Evolutionary conservation across 2,888 invertebrate species (phyloP), one percentile per base, ranked within the genome.

Genomic region (Hemistola chrysoprasaria): DNA sequence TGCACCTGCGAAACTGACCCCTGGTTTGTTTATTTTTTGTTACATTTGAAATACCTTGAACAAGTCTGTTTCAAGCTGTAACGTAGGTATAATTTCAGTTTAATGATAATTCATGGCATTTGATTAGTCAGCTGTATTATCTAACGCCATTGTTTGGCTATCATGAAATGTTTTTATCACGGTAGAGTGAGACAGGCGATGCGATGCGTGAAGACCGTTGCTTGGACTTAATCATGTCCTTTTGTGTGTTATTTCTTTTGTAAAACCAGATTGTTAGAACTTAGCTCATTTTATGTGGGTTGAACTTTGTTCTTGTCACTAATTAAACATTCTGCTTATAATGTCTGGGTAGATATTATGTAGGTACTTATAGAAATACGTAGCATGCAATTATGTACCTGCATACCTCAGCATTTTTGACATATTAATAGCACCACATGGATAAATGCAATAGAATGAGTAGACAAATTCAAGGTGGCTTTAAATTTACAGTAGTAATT

Each of bases 1-100:
- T 73, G 91, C 91, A 75, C 76, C 85, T 76, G 83, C 77, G 51
- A 97, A 96, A 91, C 90, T 97, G 83, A 96, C 97, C 71, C 95
- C 96, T 91, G 97, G 97, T 96, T 92, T 91, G 91, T 90, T 83
- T 81, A 80, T 81, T 72, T 67, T 62, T 63, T 59, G 47, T 49
- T 8, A n/a, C 22, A 31, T 7, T n/a, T 21, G 3, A 1, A n/a
- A 25, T 1, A 3, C 8, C 11, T 11, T 7, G 7, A 10, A 6
- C 31, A 20, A 21, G 7, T 8, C 11, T 8, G 11, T 25, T 3
- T 29, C 9, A 10, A 27, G 6, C 7, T 8, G 9, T n/a, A n/a
- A n/a, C 22, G 9, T 10, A 47, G 47, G 24, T 6, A 2, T 9
- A 6, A 22, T 20, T n/a, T 22, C 8, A 22, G 6, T 20, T 23